Base-by-base conservation (phyloP, 1,140 invertebrate species). In the Drosophila ananassae region DNA sequence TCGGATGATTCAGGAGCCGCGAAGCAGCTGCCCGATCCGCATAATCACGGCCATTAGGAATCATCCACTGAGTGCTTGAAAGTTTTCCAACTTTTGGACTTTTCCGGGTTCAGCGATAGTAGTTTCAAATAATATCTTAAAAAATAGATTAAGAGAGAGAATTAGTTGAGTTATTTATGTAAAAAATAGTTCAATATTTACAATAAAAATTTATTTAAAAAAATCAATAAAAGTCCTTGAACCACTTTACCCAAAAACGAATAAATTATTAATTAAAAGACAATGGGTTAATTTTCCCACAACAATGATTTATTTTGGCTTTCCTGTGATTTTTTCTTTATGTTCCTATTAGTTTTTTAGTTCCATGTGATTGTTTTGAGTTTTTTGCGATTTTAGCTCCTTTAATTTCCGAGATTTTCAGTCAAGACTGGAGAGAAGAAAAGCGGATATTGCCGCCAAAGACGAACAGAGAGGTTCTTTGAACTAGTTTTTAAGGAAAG, bases 401-500 rank as follows among this genome's bases (percentile, higher is more conserved):
- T 10, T 47, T 47, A 5, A 10, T 57, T 28, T 34, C 30, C 17
- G n/a, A n/a, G 22, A 2, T 9, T 6, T 24, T 12, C 37, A 17
- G 22, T 0, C 6, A 21, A 21, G 32, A 34, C 22, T 61, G 30
- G 32, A 13, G 61, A 17, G 7, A 22, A 22, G 13, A 22, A 12
- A 30, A 8, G 12, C n/a, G 6, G 12, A 37, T n/a, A 25, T 2
- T n/a, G 50, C 34, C 58, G 25, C 25, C 25, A 28, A 5, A 28
- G 25, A 28, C 25, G 25, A 28, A 28, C 25, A 28, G 25, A 46
- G 63, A 46, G 63, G 28, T 68, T 25, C 64, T 39, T 69, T 57
- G 44, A 69, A 57, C 51, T 50, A 69, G 52, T 52, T 52, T 3
- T 13, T 12, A 37, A 13, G 69, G 28, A 12, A n/a, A 46, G 47